Evolutionary conservation across 2,113 vertebrate genomes (phyloP).

Genomic region (Pelobates fuscus): DNA sequence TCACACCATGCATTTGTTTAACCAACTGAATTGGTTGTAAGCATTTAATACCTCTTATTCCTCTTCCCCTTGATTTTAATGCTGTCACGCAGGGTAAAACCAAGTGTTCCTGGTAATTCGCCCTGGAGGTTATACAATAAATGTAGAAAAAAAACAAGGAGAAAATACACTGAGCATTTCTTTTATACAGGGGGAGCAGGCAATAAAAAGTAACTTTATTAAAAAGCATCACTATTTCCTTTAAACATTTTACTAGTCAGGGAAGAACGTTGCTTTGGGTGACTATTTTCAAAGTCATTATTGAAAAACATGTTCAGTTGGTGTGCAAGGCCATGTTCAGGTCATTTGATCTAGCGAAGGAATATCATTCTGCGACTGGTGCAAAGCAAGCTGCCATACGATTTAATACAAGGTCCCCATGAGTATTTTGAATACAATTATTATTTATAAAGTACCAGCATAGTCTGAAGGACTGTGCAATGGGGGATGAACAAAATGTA

Average conservation of each 20-base stretch:
- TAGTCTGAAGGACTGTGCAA: no score
- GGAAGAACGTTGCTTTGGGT: constrained; percentile 42
- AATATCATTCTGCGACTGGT: constrained; percentile 8
- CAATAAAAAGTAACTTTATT: constrained; percentile 50
- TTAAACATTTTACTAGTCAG: constrained; percentile 43
- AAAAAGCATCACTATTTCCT: constrained; percentile 47
- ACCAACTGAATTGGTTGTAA: constrained; percentile 49
- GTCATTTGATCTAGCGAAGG: constrained; percentile 20
- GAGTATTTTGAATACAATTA: no score
- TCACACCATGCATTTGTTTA: constrained; percentile 46
- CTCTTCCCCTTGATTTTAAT: constrained; percentile 48
- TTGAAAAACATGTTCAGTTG: constrained; percentile 37
- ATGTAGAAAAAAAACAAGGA: constrained; percentile 39
- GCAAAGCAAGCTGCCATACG: no score
- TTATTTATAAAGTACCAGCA: no score
- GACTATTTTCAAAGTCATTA: constrained; percentile 47
- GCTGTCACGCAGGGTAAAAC: constrained; percentile 47
- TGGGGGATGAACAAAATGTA: no score
- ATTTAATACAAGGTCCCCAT: no score
- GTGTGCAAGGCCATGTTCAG: constrained; percentile 38
- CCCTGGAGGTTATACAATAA: constrained; percentile 49
- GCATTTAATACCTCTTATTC: constrained; percentile 45
- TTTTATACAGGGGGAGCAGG: constrained; percentile 44
- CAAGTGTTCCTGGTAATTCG: constrained; percentile 47
- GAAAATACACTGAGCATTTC: constrained; percentile 49